Evolutionary conservation across 2,888 invertebrate genomes (phyloP).

Genomic region (Nineta flava): DNA sequence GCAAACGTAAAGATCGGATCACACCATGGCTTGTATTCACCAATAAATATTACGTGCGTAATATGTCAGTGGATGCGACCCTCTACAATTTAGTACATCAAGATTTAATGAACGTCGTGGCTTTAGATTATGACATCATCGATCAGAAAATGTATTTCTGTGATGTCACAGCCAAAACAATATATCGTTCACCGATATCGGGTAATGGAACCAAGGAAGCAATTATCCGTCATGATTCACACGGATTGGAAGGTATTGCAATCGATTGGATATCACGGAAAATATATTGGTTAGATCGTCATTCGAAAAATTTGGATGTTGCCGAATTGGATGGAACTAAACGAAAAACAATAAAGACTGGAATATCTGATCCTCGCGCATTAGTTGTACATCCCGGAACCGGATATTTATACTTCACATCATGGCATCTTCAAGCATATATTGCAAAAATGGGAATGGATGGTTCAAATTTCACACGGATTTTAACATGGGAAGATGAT

Average conservation of each 20-base stretch:
- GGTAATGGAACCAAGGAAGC: constrained; percentile 55
- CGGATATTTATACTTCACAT: constrained; percentile 87
- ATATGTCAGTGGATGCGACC: constrained; percentile 81
- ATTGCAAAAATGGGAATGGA: constrained; percentile 97
- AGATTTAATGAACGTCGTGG: constrained; percentile 92
- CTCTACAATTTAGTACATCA: constrained; percentile 79
- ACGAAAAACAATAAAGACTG: constrained; percentile 74
- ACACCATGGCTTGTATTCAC: constrained; percentile 85
- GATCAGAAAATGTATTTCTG: constrained; percentile 86
- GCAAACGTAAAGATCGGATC: constrained; percentile 70
- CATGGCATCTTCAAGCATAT: constrained; percentile 91
- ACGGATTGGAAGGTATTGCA: constrained; percentile 93
- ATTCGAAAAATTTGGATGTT: constrained; percentile 89
- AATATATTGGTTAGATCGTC: constrained; percentile 92
- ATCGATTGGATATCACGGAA: constrained; percentile 95
- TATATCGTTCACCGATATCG: constrained; percentile 55
- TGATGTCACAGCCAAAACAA: constrained; percentile 90
- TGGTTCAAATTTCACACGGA: constrained; percentile 75
- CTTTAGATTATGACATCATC: constrained; percentile 79
- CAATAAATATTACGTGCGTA: constrained; percentile 94
- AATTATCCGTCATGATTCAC: constrained; percentile 81
- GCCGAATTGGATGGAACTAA: constrained; percentile 85
- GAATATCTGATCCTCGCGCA: constrained; percentile 86
- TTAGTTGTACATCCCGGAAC: constrained; percentile 88
- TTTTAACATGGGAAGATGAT: constrained; percentile 83